These are phyloP conservation scores for Okamejei kenojei DNA, from an alignment of 2,797 vertebrate genomes.

Conservation along the genomic window DNA sequence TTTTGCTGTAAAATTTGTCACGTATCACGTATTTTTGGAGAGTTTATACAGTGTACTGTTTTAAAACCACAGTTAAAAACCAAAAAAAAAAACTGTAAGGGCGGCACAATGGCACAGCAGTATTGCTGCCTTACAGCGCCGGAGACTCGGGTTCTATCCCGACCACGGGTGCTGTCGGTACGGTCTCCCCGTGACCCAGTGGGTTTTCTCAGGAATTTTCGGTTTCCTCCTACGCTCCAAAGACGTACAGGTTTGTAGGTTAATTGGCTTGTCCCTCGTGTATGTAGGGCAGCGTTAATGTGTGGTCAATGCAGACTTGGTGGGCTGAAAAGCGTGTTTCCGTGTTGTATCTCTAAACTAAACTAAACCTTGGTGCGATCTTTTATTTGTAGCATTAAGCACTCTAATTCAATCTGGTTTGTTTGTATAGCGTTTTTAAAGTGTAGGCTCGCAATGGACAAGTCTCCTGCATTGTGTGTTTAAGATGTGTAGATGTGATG, in stretches of 20 bases:
- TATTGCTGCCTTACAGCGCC: no score
- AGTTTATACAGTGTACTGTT: not conserved
- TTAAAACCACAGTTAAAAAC: not conserved
- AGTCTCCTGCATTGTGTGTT: not conserved
- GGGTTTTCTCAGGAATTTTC: no score
- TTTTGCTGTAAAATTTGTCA: not conserved
- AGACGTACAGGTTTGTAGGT: no score
- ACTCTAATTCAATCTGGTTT: not conserved
- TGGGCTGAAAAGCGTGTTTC: not conserved
- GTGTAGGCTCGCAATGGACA: not conserved
- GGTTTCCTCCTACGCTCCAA: no score
- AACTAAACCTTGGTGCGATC: not conserved
- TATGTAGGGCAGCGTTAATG: no score
- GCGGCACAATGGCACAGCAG: no score
- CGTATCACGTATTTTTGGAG: not conserved
- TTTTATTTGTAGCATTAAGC: not conserved
- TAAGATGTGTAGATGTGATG: not conserved
- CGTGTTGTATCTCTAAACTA: not conserved
- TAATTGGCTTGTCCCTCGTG: no score
- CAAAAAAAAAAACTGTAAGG: not conserved
- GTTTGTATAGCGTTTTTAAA: not conserved
- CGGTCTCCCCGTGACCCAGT: no score
- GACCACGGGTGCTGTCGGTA: no score
- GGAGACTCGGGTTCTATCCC: no score
- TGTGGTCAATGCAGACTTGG: no score